These are phyloP conservation scores for Elgaria multicarinata DNA, from an alignment of 2,113 vertebrate genomes.

Conservation along the genomic window DNA sequence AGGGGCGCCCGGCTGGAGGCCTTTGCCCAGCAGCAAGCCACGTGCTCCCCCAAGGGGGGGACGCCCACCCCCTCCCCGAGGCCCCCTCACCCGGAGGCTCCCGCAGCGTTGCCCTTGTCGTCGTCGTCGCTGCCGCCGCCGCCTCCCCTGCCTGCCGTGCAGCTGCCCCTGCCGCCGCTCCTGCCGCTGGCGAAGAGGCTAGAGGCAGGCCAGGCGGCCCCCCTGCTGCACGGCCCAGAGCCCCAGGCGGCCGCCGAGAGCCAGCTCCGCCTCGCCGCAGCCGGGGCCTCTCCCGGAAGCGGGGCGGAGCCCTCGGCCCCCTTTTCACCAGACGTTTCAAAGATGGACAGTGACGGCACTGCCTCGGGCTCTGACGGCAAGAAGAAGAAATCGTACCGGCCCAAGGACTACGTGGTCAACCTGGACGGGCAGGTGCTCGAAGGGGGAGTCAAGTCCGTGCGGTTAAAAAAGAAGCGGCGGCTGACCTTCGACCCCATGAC, in stretches of 20 bases:
- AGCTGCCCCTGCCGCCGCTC: constrained; percentile 77
- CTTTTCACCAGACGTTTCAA: constrained; percentile 76
- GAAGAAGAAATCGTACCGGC: constrained; percentile 87
- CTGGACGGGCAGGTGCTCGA: constrained; percentile 81
- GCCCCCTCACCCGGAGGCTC: constrained; percentile 72
- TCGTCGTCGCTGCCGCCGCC: constrained; percentile 56
- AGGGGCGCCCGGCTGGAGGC: constrained; percentile 80
- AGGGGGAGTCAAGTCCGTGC: constrained; percentile 83
- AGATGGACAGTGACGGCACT: constrained; percentile 79
- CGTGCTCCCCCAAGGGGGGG: constrained; percentile 83
- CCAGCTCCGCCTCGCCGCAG: constrained; percentile 71
- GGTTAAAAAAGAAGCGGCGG: constrained; percentile 90
- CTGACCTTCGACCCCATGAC: constrained; percentile 92
- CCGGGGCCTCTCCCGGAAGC: constrained; percentile 70
- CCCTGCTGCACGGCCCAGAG: constrained; percentile 82
- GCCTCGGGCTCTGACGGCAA: constrained; percentile 81
- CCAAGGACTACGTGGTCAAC: constrained; percentile 82
- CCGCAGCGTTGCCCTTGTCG: constrained; percentile 79
- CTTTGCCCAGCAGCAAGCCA: constrained; percentile 79
- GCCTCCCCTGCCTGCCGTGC: constrained; percentile 45
- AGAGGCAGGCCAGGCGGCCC: constrained; percentile 72
- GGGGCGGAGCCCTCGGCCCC: constrained; percentile 67
- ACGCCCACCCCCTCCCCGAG: constrained; percentile 84
- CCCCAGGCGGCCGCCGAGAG: constrained; percentile 75
- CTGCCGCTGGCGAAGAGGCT: constrained; percentile 74